Evolutionary conservation across 2,888 invertebrate species (phyloP).

Genomic region (Synergus gifuensis): DNA sequence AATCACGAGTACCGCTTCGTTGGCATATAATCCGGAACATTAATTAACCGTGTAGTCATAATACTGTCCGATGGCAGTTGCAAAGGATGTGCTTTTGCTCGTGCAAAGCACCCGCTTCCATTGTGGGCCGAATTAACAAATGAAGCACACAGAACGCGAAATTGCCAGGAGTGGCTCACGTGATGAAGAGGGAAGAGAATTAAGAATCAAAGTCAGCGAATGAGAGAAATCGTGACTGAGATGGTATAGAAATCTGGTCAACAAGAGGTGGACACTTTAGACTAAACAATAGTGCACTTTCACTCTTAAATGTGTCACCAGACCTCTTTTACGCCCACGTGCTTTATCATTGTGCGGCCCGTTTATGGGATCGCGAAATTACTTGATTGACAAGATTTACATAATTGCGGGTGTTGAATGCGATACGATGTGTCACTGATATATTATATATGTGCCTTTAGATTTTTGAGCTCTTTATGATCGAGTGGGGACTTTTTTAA

Average conservation of each 20-base stretch:
- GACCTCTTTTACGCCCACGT: conserved; percentile 57
- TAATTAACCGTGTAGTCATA: conserved; percentile 74
- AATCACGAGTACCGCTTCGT: conserved; percentile 46
- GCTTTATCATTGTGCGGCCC: conserved; percentile 7
- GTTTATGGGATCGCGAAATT: conserved; percentile 32
- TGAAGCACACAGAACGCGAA: conserved; percentile 59
- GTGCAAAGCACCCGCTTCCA: conserved; percentile 46
- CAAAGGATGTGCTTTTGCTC: conserved; percentile 21
- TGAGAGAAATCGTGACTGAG: conserved; percentile 44
- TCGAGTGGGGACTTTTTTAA: neutral
- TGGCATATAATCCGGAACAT: conserved; percentile 69
- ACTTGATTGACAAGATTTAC: conserved; percentile 33
- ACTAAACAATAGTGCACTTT: conserved; percentile 70
- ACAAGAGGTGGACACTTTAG: conserved; percentile 63
- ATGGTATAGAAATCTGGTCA: conserved; percentile 44
- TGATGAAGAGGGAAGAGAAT: conserved; percentile 44
- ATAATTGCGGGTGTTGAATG: conserved; percentile 36
- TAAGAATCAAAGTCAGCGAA: conserved; percentile 49
- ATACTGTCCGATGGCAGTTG: conserved; percentile 63
- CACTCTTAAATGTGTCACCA: conserved; percentile 57
- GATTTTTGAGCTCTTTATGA: neutral
- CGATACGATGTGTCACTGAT: conserved; percentile 28
- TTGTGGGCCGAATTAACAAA: conserved; percentile 64
- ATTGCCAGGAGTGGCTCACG: conserved; percentile 50
- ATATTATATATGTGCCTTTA: neutral